phyloP scores from a whole-genome alignment of 2,113 vertebrate species.

The Xenotilapia longispinis region DNA sequence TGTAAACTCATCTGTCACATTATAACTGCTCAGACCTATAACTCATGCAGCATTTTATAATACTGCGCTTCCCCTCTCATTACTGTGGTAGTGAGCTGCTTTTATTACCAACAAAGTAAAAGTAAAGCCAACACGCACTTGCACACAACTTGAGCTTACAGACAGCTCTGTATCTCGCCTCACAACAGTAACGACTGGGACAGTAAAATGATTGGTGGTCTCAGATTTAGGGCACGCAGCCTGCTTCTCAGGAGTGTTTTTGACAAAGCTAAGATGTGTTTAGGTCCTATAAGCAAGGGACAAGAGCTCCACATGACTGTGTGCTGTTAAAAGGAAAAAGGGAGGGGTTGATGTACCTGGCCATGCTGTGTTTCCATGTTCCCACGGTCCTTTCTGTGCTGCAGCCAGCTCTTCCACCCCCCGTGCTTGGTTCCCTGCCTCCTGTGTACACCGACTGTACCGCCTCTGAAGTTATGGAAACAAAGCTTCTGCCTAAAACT shows the following conservation, averaged over 20 bases:
- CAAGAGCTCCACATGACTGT: background rate
- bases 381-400: constrained; percentile 31
- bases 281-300: background rate
- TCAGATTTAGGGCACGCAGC: background rate
- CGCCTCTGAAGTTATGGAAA: constrained; percentile 10
- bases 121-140: constrained; percentile 11
- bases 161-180: constrained; percentile 22
- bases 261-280: constrained; percentile 20
- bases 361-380: constrained; percentile 17
- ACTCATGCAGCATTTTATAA: background rate
- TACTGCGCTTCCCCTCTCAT: background rate
- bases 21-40: background rate
- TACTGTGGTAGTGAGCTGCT: background rate
- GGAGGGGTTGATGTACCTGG: constrained; percentile 7
- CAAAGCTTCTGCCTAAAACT: constrained; percentile 34
- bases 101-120: background rate
- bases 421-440: background rate
- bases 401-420: background rate
- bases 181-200: background rate
- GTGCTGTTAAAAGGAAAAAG: background rate
- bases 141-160: constrained; percentile 10
- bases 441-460: background rate
- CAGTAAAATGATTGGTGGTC: constrained; percentile 18
- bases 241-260: constrained; percentile 15
- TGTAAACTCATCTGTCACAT: background rate